Evolutionary conservation across 2,113 vertebrate genomes (phyloP), one percentile per base, ranked within the genome.

Genomic region (Amblyopsis rosae): DNA sequence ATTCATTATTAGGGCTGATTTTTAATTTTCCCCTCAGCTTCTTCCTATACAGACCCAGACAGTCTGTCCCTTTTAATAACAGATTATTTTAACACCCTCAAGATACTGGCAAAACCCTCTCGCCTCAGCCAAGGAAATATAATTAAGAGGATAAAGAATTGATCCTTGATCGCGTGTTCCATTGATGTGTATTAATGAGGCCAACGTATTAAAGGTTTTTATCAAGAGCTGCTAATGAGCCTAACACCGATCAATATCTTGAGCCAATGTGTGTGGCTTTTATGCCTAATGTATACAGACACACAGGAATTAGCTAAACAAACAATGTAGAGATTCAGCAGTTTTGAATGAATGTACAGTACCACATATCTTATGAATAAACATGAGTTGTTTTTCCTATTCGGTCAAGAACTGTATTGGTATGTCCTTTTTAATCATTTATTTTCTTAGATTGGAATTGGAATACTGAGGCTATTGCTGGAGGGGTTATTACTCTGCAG

Each of bases 71-170:
- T 79, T 78, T 83, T 79, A 88, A 84, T 79, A 73, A 62, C 65
- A 68, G 77, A 83, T 79, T 78, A 78, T 83, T 81, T 74, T 57
- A 80, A 69, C 72, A 59, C 73, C 75, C 72, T 69, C 9, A 33
- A 83, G 78, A 83, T 68, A 55, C 65, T 86, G 67, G 68, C 81
- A 83, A 75, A 67, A 77, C 62, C 70, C 15, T 79, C 71, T 64
- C 67, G 69, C 81, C 69, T 80, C 73, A 79, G 85, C 86, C 77
- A 83, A 76, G 75, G 77, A 86, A 89, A 87, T 87, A 77, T 86
- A 89, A 90, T 91, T 89, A 86, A 86, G 73, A 82, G 82, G 80
- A 89, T 90, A 86, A 85, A 69, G 72, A 85, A 90, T 91, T 88
- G 87, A 91, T 90, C 74, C 69, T 77, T 87, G 85, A 87, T 90